Percentiles rank a stretch among this genome's conserved stretches.
Conservation (phyloP, 2,888 invertebrate genomes). For the Ptychoptera albimana region DNA sequence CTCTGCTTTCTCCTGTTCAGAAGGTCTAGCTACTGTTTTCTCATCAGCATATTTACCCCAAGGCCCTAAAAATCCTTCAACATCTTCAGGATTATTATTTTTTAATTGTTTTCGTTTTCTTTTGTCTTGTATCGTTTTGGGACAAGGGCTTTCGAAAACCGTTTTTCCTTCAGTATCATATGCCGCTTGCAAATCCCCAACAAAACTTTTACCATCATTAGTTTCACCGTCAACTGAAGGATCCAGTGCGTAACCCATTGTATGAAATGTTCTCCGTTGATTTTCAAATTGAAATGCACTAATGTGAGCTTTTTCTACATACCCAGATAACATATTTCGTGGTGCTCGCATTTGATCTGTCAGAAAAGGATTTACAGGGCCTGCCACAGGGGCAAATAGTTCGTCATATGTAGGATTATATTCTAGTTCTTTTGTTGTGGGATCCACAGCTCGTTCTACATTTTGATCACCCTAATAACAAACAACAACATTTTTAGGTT, state of each 20-base stretch:
- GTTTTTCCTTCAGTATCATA: slow-evolving; percentile 65
- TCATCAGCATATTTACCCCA: slow-evolving; percentile 95
- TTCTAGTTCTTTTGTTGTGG: slow-evolving; percentile 62
- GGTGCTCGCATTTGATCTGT: slow-evolving; percentile 76
- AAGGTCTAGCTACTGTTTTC: slow-evolving; percentile 71
- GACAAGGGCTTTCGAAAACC: slow-evolving; percentile 76
- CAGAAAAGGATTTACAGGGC: slow-evolving; percentile 86
- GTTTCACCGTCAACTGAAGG: slow-evolving; percentile 59
- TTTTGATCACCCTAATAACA: slow-evolving; percentile 50
- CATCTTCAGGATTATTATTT: slow-evolving; percentile 81
- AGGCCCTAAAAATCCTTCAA: slow-evolving; percentile 91
- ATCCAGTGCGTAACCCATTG: slow-evolving; percentile 90
- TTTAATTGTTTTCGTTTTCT: slow-evolving; percentile 61
- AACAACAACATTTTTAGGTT: slow-evolving; percentile 2
- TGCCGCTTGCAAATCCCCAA: slow-evolving; percentile 46
- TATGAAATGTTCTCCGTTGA: slow-evolving; percentile 84
- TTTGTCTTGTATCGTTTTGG: slow-evolving; percentile 34
- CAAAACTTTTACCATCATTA: slow-evolving; percentile 32
- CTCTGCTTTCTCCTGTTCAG: slow-evolving; percentile 85
- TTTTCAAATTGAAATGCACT: slow-evolving; percentile 97
- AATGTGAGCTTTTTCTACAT: slow-evolving; percentile 86
- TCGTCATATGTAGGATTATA: slow-evolving; percentile 93
- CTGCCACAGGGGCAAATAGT: slow-evolving; percentile 78
- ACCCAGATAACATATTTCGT: slow-evolving; percentile 87
- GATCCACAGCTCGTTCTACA: slow-evolving; percentile 55